Conservation (phyloP, 2,797 vertebrate species). For the Salmo trutta region DNA sequence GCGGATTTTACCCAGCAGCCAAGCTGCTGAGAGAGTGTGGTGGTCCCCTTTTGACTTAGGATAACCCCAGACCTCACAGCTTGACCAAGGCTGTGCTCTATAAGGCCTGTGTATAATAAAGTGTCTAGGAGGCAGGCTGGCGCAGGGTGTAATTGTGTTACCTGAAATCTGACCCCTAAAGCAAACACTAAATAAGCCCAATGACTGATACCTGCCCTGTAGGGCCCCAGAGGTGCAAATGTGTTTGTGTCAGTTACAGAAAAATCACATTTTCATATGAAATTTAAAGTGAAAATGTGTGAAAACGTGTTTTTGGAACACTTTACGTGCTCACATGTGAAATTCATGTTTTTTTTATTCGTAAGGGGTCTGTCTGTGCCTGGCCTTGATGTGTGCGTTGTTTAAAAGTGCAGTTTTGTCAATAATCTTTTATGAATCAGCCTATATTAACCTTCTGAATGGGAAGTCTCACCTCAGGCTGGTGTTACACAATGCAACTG, state of each 20-base stretch:
- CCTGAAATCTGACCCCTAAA: constrained; percentile 44
- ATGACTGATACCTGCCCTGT: constrained; percentile 26
- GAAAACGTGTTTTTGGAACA: no score
- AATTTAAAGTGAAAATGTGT: no score
- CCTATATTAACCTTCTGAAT: not conserved
- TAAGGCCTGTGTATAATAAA: constrained; percentile 24
- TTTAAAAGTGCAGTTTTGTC: not conserved
- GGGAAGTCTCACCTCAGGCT: not conserved
- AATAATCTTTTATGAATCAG: not conserved
- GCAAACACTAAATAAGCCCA: constrained; percentile 36
- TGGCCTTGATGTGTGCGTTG: constrained; percentile 10
- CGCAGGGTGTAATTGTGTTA: constrained; percentile 32
- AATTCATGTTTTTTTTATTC: not conserved
- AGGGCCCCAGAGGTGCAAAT: constrained; percentile 13
- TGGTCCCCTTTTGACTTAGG: no score
- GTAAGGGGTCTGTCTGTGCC: not conserved
- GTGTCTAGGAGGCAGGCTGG: constrained; percentile 14
- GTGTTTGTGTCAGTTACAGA: not conserved
- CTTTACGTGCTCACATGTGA: no score
- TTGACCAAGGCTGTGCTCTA: not conserved
- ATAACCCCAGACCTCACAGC: no score
- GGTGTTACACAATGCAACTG: not conserved
- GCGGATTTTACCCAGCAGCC: no score
- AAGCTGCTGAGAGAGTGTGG: no score
- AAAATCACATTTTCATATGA: no score